A percentile compares a stretch with the other conserved stretches of the same genome.
Conservation (phyloP, 2,888 invertebrate genomes). For the Meloe dianella region DNA sequence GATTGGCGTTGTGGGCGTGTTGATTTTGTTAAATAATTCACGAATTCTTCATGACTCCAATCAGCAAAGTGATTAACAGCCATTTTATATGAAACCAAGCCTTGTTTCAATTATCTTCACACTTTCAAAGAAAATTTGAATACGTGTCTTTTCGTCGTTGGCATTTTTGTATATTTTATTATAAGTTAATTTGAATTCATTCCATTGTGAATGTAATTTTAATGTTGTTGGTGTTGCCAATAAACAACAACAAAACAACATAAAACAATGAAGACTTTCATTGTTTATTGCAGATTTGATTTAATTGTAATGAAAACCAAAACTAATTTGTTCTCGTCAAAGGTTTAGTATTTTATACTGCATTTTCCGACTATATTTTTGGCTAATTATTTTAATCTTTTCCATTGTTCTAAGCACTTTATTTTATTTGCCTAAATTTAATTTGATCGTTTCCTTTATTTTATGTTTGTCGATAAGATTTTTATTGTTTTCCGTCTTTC, state of each 20-base stretch:
- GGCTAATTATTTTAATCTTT: no score
- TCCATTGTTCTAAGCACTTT: no score
- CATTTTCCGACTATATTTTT: no score
- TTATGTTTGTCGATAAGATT: no score
- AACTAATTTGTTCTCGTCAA: no score
- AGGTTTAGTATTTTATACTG: no score
- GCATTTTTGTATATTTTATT: not conserved
- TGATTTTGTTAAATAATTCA: not conserved
- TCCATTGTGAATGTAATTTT: not conserved
- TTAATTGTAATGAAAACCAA: no score
- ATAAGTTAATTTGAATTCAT: not conserved
- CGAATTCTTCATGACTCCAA: not conserved
- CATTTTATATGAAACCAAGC: constrained; percentile 32
- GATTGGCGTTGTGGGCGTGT: not conserved
- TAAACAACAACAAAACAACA: not conserved
- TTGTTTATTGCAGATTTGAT: not conserved
- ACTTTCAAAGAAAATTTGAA: constrained; percentile 25
- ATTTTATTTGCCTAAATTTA: no score
- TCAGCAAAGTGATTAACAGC: constrained; percentile 49
- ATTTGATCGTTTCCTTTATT: no score
- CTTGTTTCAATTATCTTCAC: constrained; percentile 34
- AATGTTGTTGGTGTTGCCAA: not conserved
- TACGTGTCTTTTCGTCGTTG: not conserved
- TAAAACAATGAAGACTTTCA: not conserved
- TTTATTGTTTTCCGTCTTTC: no score